Base-by-base conservation (phyloP, 2,888 invertebrate species). In the Pecten maximus region DNA sequence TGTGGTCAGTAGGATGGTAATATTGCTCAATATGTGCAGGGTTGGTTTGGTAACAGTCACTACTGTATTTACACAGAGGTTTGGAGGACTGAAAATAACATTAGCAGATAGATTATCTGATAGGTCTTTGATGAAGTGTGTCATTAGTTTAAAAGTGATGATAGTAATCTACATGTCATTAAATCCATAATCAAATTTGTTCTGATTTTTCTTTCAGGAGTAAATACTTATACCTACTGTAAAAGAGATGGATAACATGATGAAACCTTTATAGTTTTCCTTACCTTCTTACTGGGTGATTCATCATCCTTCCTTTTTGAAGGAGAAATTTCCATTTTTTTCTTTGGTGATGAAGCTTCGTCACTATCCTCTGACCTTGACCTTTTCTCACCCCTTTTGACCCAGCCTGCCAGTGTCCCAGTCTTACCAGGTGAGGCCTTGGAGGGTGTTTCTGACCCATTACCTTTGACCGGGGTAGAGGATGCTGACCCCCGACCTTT, bases 1-100 rank as follows among this genome's bases (percentile, higher is more conserved):
- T 74, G 12, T 74, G 10, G 74, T 92, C 92, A 2, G 93, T 92
- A 10, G 95, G 95, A 91, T 97, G 97, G 91, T 93, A 93, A 92
- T 94, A 97, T 40, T 94, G 93, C 19, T 93, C 92, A 48, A 92
- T 88, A 91, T 97, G 97, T 6, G 94, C 94, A n/a, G 95, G 94
- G 92, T 95, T 96, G 90, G 95, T 96, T 93, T 96, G 96, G 91
- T 96, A 97, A 92, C 97, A 97, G 28, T 92, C 93, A 2, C 94
- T 94, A 0, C 97, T 96, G 93, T 96, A 97, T 90, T 95, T 96
- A 94, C 96, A 96, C 87, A 92, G 88, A 86, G 93, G 93, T 74
- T 95, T 95, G 48, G 92, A 74, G 35, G 74, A 91, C 95, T 95
- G 93, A 16, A 91, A 91, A 87, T 90, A 54, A 90, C n/a, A 54